A percentile compares a stretch with the other conserved stretches of the same genome.
Evolutionary conservation across 2,113 vertebrate species (phyloP).

Genomic region (Zapus hudsonius): DNA sequence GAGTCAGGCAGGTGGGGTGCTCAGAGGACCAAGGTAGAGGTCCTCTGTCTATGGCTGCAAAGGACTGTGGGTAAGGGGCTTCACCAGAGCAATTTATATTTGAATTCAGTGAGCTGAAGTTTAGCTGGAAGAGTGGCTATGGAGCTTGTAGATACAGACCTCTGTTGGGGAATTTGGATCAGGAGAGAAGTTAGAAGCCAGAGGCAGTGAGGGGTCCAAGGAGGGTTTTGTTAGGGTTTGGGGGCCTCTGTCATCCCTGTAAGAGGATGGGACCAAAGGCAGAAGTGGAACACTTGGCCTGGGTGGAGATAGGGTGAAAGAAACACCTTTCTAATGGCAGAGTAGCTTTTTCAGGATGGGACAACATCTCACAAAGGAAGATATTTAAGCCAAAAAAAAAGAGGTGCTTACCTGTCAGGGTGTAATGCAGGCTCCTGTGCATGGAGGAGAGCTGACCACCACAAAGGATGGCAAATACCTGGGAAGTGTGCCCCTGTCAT

Average conservation of each 20-base stretch:
- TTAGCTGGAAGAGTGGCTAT: neutral
- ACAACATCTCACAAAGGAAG: neutral
- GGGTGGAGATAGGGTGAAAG: neutral
- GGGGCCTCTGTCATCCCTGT: neutral
- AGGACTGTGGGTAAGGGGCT: neutral
- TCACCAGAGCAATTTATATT: neutral
- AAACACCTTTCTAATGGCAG: neutral
- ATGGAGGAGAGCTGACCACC: neutral
- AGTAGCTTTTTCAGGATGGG: neutral
- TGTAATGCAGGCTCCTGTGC: neutral
- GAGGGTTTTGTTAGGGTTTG: neutral
- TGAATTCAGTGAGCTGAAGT: neutral
- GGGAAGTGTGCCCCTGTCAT: rapidly evolving
- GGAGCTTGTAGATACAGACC: neutral
- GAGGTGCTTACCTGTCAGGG: neutral
- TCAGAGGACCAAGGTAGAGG: neutral
- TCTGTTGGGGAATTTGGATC: neutral
- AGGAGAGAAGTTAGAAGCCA: neutral
- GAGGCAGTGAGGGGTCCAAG: neutral
- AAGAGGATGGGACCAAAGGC: neutral
- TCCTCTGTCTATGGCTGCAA: neutral
- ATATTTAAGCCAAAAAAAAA: neutral
- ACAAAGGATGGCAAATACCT: neutral
- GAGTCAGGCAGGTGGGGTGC: neutral
- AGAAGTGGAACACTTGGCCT: neutral